Conservation (phyloP, 1,140 invertebrate species). For the Leucophenga varia region DNA sequence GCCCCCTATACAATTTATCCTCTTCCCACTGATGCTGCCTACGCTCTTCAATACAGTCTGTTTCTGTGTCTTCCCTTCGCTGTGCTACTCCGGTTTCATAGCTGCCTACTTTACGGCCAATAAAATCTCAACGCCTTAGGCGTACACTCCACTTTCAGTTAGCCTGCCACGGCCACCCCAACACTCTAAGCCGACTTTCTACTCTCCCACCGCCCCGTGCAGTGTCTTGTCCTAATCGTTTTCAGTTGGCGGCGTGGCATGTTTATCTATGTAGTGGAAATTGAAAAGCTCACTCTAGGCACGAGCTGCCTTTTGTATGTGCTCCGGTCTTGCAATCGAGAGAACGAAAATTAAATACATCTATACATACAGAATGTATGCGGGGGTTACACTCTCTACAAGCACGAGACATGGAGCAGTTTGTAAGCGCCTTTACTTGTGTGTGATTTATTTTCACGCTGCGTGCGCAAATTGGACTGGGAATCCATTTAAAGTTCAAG, state of each 20-base stretch:
- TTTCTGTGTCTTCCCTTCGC: no score
- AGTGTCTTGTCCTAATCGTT: slow-evolving; percentile 24
- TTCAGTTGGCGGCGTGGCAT: slow-evolving; percentile 36
- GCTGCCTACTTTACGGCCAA: slow-evolving; percentile 47
- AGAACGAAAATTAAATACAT: slow-evolving; percentile 47
- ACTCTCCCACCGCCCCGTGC: neutral
- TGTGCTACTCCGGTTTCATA: slow-evolving; percentile 37
- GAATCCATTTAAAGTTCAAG: slow-evolving; percentile 42
- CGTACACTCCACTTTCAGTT: slow-evolving; percentile 15
- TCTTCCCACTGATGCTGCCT: no score
- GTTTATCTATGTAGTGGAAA: slow-evolving; percentile 47
- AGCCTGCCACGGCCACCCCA: no score
- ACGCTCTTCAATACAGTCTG: no score
- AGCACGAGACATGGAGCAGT: slow-evolving; percentile 5
- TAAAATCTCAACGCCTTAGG: slow-evolving; percentile 47
- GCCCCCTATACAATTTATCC: no score
- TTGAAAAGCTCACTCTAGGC: slow-evolving; percentile 38
- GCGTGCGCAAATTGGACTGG: slow-evolving; percentile 40
- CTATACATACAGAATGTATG: slow-evolving; percentile 12
- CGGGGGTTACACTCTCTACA: slow-evolving; percentile 2
- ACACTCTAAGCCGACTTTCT: neutral
- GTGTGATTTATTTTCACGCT: slow-evolving; percentile 39
- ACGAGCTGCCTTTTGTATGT: slow-evolving; percentile 10
- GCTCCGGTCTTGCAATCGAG: slow-evolving; percentile 15
- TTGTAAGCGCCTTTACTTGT: slow-evolving; percentile 22